Evolutionary conservation across 2,888 invertebrate genomes (phyloP).

Genomic region (Noctua fimbriata): DNA sequence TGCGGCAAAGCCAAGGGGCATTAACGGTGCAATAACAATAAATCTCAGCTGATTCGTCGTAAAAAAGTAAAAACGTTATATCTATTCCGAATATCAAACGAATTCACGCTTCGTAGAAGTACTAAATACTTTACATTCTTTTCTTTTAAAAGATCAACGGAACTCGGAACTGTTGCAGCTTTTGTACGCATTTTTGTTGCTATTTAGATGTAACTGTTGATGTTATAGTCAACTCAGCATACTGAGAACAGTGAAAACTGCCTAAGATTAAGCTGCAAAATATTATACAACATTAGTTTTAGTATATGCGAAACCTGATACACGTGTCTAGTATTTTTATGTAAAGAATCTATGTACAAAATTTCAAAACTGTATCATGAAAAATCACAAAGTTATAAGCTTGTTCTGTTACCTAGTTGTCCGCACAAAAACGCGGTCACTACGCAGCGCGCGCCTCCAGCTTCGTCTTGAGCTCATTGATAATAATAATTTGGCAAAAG

Average conservation of each 20-base stretch:
- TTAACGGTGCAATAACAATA: constrained; percentile 63
- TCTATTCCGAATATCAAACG: constrained; percentile 66
- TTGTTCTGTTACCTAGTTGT: no score
- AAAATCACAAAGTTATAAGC: no score
- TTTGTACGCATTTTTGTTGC: constrained; percentile 28
- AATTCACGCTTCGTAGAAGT: constrained; percentile 60
- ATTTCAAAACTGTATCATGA: no score
- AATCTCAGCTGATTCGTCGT: constrained; percentile 65
- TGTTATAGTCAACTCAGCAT: not conserved
- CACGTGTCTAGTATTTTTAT: no score
- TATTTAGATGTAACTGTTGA: constrained; percentile 4
- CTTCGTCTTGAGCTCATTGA: no score
- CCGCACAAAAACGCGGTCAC: no score
- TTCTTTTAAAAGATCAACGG: constrained; percentile 51
- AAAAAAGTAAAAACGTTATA: constrained; percentile 58
- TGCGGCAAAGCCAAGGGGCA: constrained; percentile 44
- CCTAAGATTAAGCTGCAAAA: not conserved
- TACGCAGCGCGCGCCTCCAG: no score
- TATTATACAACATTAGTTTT: no score
- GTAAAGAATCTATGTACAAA: no score
- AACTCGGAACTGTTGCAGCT: constrained; percentile 40
- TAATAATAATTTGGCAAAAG: no score
- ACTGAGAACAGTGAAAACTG: constrained; percentile 6
- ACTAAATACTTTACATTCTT: constrained; percentile 61
- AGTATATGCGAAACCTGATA: no score